Conservation (phyloP, 2,888 invertebrate species). For the Incurvaria masculella region DNA sequence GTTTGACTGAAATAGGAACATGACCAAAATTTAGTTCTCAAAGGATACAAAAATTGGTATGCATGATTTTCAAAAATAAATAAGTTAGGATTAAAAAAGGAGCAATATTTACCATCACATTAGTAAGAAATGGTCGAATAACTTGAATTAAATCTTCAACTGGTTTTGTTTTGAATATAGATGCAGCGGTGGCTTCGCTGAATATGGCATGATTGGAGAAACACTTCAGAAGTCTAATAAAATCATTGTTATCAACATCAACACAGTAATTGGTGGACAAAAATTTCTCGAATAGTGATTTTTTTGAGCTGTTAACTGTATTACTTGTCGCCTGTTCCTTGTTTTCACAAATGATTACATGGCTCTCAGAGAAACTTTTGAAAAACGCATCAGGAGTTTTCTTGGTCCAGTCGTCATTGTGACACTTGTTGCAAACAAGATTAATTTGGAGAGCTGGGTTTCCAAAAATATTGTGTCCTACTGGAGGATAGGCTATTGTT, state of each 20-base stretch:
- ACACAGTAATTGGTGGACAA: constrained; percentile 33
- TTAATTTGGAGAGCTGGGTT: constrained; percentile 24
- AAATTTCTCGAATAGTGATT: constrained; percentile 35
- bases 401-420: constrained; percentile 18
- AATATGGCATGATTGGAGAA: constrained; percentile 41
- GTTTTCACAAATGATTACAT: constrained; percentile 24
- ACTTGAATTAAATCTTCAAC: constrained; percentile 27
- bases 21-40: constrained; percentile 3
- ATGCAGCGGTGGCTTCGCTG: constrained; percentile 27
- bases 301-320: constrained; percentile 26
- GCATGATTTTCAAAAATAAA: not conserved
- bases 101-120: constrained; percentile 21
- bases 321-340: constrained; percentile 23
- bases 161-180: constrained; percentile 31
- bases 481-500: constrained; percentile 12
- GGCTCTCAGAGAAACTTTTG: constrained; percentile 18
- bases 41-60: not conserved
- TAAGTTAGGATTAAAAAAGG: constrained; percentile 5
- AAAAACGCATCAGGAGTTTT: constrained; percentile 16
- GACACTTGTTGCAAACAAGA: constrained; percentile 35
- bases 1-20: constrained; percentile 20
- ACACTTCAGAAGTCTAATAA: constrained; percentile 30
- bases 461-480: constrained; percentile 28
- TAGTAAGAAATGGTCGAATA: constrained; percentile 29
- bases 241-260: constrained; percentile 26